These are phyloP conservation scores for Amia ocellicauda DNA, from an alignment of 2,113 vertebrate genomes.

Conservation along the genomic window DNA sequence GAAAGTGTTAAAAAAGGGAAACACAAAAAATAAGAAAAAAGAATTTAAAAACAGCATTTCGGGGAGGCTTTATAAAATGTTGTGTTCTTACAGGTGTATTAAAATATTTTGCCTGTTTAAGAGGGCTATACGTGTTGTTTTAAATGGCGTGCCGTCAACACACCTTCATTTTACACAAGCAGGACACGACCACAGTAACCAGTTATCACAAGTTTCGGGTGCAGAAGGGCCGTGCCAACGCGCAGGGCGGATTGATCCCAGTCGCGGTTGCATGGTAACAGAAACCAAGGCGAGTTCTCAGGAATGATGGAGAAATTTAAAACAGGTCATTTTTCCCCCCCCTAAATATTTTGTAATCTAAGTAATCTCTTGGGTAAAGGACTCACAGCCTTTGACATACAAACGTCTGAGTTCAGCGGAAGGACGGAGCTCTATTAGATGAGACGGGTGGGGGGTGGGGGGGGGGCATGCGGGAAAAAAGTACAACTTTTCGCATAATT, in stretches of 20 bases:
- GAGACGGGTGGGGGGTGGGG: too few relatives aligned
- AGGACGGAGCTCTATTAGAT: slow-evolving; percentile 8
- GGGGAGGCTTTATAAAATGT: too few relatives aligned
- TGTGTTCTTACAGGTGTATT: too few relatives aligned
- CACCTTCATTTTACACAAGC: slow-evolving; percentile 2
- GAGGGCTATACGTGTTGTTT: neutral
- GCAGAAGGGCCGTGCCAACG: neutral
- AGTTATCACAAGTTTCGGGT: slow-evolving; percentile 19
- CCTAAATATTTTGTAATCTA: slow-evolving; percentile 20
- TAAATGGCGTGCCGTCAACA: neutral
- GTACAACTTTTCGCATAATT: too few relatives aligned
- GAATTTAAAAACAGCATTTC: slow-evolving; percentile 1
- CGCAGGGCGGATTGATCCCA: slow-evolving; percentile 16
- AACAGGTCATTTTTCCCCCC: slow-evolving; percentile 15
- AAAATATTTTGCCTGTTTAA: too few relatives aligned
- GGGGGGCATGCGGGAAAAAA: too few relatives aligned
- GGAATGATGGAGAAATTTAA: slow-evolving; percentile 44
- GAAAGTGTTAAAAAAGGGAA: too few relatives aligned
- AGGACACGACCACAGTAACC: slow-evolving; percentile 9
- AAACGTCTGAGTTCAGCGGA: slow-evolving; percentile 6
- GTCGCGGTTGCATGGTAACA: slow-evolving; percentile 34
- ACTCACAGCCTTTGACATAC: neutral
- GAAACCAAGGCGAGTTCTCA: slow-evolving; percentile 51
- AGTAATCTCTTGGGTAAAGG: slow-evolving; percentile 13
- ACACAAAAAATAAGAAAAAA: too few relatives aligned